A percentile compares a stretch with the other conserved stretches of the same genome.
Conservation (phyloP, 2,797 vertebrate species). For the Galago senegalensis region DNA sequence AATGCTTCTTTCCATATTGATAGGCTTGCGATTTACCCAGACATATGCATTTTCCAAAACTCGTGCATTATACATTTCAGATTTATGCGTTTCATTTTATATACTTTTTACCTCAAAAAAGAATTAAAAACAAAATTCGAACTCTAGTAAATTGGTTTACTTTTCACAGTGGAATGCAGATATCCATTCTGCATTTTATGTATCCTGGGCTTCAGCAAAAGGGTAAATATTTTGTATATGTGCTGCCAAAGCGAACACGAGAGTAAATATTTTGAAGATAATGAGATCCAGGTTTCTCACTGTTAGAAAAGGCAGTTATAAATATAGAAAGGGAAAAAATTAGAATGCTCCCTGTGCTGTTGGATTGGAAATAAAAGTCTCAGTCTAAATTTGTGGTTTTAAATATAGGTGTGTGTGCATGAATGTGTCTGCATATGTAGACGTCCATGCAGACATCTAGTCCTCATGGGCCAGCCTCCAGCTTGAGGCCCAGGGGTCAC, state of each 20-base stretch:
- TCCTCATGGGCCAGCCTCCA: too few relatives aligned
- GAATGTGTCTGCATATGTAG: too few relatives aligned
- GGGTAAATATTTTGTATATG: conserved; percentile 50
- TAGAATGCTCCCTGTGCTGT: neutral
- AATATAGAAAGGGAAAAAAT: neutral
- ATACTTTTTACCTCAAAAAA: conserved; percentile 1
- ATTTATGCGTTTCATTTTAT: neutral
- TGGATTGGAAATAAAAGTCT: neutral
- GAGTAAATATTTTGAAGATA: conserved; percentile 63
- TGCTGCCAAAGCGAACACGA: neutral
- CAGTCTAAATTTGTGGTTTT: neutral
- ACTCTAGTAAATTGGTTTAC: conserved; percentile 54
- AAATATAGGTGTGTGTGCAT: too few relatives aligned
- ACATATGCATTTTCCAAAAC: conserved; percentile 7
- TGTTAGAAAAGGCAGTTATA: neutral
- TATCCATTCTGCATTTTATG: neutral
- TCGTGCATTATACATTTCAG: neutral
- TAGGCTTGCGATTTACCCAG: neutral
- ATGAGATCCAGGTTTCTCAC: conserved; percentile 44
- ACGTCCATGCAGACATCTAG: neutral
- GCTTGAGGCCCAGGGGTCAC: too few relatives aligned
- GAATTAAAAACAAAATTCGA: neutral
- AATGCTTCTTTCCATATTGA: neutral
- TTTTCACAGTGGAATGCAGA: neutral
- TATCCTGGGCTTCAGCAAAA: neutral